Evolutionary conservation across 2,888 invertebrate genomes (phyloP).

Genomic region (Ditylenchus weischeri): DNA sequence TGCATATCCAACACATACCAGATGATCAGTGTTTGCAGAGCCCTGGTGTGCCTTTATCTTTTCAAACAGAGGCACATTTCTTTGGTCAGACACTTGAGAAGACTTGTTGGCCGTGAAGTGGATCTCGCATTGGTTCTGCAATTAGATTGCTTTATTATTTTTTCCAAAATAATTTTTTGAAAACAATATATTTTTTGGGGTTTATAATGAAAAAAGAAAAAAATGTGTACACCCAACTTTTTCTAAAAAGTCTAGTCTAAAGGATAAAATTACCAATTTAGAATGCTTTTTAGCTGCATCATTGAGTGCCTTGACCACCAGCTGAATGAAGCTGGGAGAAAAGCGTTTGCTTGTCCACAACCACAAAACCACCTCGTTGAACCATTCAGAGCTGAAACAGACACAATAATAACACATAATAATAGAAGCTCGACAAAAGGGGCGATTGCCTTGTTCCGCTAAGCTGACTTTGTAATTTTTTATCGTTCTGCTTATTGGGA

Average conservation of each 20-base stretch:
- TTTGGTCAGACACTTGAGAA: not conserved
- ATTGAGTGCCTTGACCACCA: conserved; percentile 61
- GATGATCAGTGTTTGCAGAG: conserved; percentile 1
- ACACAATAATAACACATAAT: too few relatives aligned
- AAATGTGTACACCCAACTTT: too few relatives aligned
- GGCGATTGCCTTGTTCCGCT: too few relatives aligned
- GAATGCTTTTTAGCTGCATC: conserved; percentile 60
- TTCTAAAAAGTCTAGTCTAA: too few relatives aligned
- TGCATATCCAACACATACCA: not conserved
- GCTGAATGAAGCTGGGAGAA: conserved; percentile 55
- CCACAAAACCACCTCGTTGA: conserved; percentile 50
- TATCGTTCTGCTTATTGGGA: too few relatives aligned
- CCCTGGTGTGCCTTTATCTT: conserved; percentile 2
- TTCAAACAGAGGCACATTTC: conserved; percentile 1
- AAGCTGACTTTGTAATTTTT: too few relatives aligned
- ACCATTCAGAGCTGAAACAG: conserved; percentile 39
- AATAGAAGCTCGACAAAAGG: too few relatives aligned
- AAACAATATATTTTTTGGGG: too few relatives aligned
- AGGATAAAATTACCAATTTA: conserved; percentile 48
- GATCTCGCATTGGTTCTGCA: conserved; percentile 2
- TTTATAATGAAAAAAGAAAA: too few relatives aligned
- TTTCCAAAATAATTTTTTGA: too few relatives aligned
- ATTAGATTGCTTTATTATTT: too few relatives aligned
- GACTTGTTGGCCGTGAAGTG: not conserved
- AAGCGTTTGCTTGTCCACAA: conserved; percentile 45